Evolutionary conservation across 2,888 invertebrate genomes (phyloP), one percentile per base, ranked within the genome.

Genomic region (Ecliptopera silaceata): DNA sequence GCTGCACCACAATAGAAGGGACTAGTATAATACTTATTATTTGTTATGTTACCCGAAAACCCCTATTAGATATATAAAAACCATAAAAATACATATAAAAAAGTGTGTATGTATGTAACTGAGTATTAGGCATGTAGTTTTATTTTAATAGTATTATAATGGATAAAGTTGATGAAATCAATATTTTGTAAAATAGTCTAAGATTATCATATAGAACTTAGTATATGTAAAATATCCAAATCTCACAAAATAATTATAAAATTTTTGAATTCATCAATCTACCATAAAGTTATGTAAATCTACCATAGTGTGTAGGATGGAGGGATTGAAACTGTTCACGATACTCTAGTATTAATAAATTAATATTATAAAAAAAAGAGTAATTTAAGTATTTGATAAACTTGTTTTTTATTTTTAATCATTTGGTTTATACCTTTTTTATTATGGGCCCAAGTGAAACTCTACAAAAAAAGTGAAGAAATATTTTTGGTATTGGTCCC

Each of bases 11-110:
- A 58, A 65, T 50, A 45, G 42, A 58, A 60, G 44, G 60, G 65
- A 68, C 68, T 66, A 68, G 67, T 60, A 56, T 46, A 59, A 56
- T 55, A 56, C 46, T 51, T 60, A 55, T 41, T 12, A 15, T 17
- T 26, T 47, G 13, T 43, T 15, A 42, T 22, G 5, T 34, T 26
- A 15, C 4, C 4, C 11, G 26, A 13, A 10, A 29, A 47, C 38
- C n/a, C 22, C 15, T 13, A 20, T 47, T 18, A 26, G 22, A 42
- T 48, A 48, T 18, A 10, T 4, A 22, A 36, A 8, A 12, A 3
- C 1, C 15, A 38, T 38, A 38, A 22, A 10, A 22, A 17, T 15
- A 36, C 36, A 36, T 15, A 3, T 15, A 15, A 15, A 13, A 36
- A 15, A 15, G 15, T 36, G n/a, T n/a, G n/a, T n/a, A n/a, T n/a